Evolutionary conservation across 2,113 vertebrate species (phyloP).

Genomic region (Tachysurus vachellii): DNA sequence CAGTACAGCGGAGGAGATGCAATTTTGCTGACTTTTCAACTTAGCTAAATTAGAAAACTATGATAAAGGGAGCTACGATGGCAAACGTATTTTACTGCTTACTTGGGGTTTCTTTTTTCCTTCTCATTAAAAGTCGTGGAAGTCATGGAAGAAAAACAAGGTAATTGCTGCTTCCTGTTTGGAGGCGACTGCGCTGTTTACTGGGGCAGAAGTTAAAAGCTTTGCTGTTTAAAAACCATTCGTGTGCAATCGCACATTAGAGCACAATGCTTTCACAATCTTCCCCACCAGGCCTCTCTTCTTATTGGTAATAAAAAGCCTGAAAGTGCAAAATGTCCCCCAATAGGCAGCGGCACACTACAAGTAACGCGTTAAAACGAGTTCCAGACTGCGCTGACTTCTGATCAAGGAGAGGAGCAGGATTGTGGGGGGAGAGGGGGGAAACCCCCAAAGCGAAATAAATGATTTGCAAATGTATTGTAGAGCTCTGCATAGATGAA

Average conservation of each 20-base stretch:
- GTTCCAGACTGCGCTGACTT: conserved; percentile 67
- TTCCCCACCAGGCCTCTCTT: conserved; percentile 50
- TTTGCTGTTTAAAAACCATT: conserved; percentile 54
- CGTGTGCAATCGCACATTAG: conserved; percentile 49
- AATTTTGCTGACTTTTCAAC: conserved; percentile 36
- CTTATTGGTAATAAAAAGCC: conserved; percentile 64
- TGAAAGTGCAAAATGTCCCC: conserved; percentile 67
- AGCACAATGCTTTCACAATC: neutral
- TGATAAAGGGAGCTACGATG: neutral
- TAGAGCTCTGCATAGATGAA: conserved; percentile 51
- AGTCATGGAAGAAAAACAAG: conserved; percentile 53
- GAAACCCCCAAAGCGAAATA: conserved; percentile 65
- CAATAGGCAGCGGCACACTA: conserved; percentile 67
- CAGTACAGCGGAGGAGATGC: conserved; percentile 22
- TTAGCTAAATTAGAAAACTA: conserved; percentile 21
- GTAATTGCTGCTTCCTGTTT: conserved; percentile 53
- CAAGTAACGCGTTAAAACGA: conserved; percentile 69
- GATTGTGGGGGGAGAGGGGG: conserved; percentile 44
- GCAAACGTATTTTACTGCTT: neutral
- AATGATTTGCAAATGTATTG: conserved; percentile 75
- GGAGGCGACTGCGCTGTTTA: conserved; percentile 55
- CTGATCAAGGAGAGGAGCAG: conserved; percentile 65
- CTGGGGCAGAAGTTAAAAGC: conserved; percentile 57
- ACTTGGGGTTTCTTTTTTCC: conserved; percentile 7
- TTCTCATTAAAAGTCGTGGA: conserved; percentile 52